Percentiles rank a stretch among this genome's conserved stretches.
These are phyloP conservation scores for Lepus americanus DNA, from an alignment of 2,113 vertebrate genomes.

Conservation along the genomic window DNA sequence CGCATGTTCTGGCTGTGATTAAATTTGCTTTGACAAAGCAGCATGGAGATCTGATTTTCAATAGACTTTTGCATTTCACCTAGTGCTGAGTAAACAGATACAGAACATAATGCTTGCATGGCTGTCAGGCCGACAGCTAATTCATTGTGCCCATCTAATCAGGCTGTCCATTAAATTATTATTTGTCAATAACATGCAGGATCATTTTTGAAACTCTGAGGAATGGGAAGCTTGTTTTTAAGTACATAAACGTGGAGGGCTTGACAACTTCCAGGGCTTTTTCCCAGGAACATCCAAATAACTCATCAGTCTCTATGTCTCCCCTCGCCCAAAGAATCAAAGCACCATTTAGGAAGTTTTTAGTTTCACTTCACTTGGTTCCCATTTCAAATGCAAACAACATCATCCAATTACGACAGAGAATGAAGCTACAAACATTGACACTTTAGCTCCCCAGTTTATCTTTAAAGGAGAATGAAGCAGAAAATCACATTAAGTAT, in stretches of 20 bases:
- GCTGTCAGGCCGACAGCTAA: slow-evolving; percentile 87
- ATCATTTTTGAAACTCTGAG: slow-evolving; percentile 84
- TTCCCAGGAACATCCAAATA: slow-evolving; percentile 71
- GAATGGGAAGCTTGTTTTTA: slow-evolving; percentile 81
- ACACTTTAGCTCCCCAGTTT: slow-evolving; percentile 63
- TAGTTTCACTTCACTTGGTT: slow-evolving; percentile 47
- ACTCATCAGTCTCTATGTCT: slow-evolving; percentile 53
- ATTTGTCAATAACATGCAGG: slow-evolving; percentile 86
- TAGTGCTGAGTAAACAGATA: slow-evolving; percentile 91
- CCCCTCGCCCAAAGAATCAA: slow-evolving; percentile 62
- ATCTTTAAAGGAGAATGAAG: slow-evolving; percentile 80
- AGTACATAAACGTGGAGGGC: slow-evolving; percentile 80
- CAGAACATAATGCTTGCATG: slow-evolving; percentile 85
- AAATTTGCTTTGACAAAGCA: slow-evolving; percentile 92
- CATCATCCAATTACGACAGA: slow-evolving; percentile 72
- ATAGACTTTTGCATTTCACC: slow-evolving; percentile 88
- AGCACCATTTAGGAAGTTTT: slow-evolving; percentile 74
- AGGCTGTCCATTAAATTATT: slow-evolving; percentile 89
- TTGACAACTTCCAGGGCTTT: slow-evolving; percentile 11
- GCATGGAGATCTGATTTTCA: slow-evolving; percentile 91
- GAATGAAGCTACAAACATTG: slow-evolving; percentile 74
- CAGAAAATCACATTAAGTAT: slow-evolving; percentile 81
- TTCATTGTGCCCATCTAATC: slow-evolving; percentile 89
- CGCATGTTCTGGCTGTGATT: slow-evolving; percentile 89
- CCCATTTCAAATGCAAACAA: slow-evolving; percentile 74